These are phyloP conservation scores for Mergus octosetaceus DNA, from an alignment of 2,797 vertebrate species.

Conservation along the genomic window DNA sequence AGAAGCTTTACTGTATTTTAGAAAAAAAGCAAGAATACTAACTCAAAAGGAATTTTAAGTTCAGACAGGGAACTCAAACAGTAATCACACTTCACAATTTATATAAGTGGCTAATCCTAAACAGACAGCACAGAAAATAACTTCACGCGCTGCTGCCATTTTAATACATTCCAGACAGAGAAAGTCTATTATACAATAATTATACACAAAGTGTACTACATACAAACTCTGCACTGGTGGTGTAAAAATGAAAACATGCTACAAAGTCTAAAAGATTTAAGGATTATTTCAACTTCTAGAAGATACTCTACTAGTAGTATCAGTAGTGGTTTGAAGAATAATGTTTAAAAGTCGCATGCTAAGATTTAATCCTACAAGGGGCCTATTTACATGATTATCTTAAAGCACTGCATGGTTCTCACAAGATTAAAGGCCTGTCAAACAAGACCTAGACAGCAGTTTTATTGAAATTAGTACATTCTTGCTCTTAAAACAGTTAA, in stretches of 20 bases:
- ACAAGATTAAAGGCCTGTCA: conserved; percentile 10
- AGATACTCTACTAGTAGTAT: background rate
- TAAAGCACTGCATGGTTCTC: background rate
- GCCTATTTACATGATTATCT: conserved; percentile 9
- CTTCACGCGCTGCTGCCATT: background rate
- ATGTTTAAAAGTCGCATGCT: background rate
- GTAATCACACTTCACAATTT: background rate
- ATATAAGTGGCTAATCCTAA: background rate
- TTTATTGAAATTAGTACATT: conserved; percentile 23
- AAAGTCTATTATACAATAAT: background rate
- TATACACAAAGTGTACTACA: background rate
- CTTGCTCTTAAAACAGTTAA: conserved; percentile 2
- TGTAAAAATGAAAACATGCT: background rate
- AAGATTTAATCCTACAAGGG: background rate
- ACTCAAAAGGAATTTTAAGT: background rate
- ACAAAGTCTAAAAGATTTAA: background rate
- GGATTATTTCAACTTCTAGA: background rate
- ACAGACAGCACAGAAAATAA: background rate
- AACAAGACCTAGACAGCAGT: background rate
- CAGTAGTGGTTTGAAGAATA: background rate
- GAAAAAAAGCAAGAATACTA: background rate
- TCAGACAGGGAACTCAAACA: background rate
- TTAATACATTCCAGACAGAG: background rate
- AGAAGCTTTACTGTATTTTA: background rate
- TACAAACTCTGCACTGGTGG: background rate